Percentiles rank a stretch among this genome's conserved stretches.
Evolutionary conservation across 2,113 vertebrate genomes (phyloP).

Genomic region (Brienomyrus longianalis): DNA sequence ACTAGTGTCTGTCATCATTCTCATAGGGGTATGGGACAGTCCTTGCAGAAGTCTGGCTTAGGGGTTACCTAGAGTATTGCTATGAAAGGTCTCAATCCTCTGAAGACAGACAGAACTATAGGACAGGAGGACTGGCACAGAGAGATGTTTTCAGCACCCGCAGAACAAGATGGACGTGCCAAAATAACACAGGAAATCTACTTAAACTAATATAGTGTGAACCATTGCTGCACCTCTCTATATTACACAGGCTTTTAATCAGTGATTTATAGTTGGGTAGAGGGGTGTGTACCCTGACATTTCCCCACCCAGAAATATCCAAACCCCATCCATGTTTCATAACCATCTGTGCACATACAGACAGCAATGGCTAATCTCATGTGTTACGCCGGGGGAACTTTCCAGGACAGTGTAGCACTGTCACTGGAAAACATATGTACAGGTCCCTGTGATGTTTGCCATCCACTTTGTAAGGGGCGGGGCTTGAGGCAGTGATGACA

Average conservation of each 20-base stretch:
- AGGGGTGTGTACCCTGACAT: neutral
- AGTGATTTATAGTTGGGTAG: neutral
- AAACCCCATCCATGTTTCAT: neutral
- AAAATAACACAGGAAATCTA: neutral
- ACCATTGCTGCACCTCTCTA: neutral
- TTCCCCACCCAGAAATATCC: neutral
- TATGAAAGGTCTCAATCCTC: neutral
- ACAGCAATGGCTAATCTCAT: neutral
- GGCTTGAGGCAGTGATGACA: slow-evolving; percentile 54
- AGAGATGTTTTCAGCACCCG: neutral
- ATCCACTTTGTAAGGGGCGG: slow-evolving; percentile 57
- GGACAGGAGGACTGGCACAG: neutral
- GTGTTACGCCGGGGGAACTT: neutral
- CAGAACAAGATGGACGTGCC: neutral
- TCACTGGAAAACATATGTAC: slow-evolving; percentile 14
- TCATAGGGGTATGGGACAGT: neutral
- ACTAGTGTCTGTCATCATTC: neutral
- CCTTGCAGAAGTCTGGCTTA: neutral
- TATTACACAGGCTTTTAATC: neutral
- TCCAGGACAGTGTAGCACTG: neutral
- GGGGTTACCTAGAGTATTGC: neutral
- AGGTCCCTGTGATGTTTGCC: slow-evolving; percentile 52
- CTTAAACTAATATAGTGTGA: neutral
- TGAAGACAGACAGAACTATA: neutral
- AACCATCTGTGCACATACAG: neutral